These are phyloP conservation scores for Brachionus manjavacas DNA, from an alignment of 1,140 invertebrate species.

Conservation along the genomic window DNA sequence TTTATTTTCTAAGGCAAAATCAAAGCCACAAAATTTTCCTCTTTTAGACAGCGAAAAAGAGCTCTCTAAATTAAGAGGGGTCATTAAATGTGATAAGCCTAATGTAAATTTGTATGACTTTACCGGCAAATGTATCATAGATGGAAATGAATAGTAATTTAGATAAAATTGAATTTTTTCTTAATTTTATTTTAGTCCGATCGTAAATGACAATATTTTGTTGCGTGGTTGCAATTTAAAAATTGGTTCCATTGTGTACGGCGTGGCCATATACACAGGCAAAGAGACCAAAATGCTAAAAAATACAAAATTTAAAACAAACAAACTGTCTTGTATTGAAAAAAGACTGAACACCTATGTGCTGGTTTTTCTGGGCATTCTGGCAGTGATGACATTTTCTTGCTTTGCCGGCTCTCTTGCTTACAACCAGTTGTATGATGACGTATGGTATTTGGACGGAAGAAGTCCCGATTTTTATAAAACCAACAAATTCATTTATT, in stretches of 20 bases:
- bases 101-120: constrained; percentile 95
- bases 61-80: constrained; percentile 65
- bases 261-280: constrained; percentile 78
- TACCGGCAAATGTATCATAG: constrained; percentile 69
- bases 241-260: constrained; percentile 87
- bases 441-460: constrained; percentile 18
- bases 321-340: constrained; percentile 41
- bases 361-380: constrained; percentile 25
- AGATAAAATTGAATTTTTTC: background rate
- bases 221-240: constrained; percentile 87
- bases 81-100: constrained; percentile 82
- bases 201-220: constrained; percentile 86
- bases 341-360: constrained; percentile 43
- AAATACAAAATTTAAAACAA: constrained; percentile 62
- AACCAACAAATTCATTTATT: constrained; percentile 8
- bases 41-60: background rate
- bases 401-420: constrained; percentile 20
- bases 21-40: constrained; percentile 45
- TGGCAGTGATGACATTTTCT: constrained; percentile 22
- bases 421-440: constrained; percentile 10
- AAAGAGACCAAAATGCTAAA: constrained; percentile 76
- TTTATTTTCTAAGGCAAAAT: constrained; percentile 59
- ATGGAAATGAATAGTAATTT: constrained; percentile 36
- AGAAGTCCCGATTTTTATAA: background rate
- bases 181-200: constrained; percentile 64